phyloP scores from a whole-genome alignment of 1,140 invertebrate species.

The Anoplolepis gracilipes region DNA sequence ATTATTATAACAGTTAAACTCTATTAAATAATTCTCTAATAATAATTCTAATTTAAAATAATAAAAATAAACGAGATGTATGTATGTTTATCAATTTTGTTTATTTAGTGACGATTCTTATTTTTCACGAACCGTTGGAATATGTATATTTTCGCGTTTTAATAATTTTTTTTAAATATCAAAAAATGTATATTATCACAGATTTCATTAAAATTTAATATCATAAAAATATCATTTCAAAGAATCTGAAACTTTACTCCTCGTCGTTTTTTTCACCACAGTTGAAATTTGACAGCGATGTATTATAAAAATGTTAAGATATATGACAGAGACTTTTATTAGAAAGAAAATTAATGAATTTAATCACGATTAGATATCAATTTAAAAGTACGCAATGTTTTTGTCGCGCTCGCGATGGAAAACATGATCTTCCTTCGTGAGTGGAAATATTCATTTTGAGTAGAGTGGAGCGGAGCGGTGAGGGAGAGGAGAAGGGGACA shows the following conservation, averaged over 20 bases:
- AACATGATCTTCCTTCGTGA: background rate
- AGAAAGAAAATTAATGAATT: background rate
- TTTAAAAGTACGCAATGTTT: background rate
- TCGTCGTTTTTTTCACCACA: no score
- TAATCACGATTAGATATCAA: background rate
- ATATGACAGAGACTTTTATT: background rate
- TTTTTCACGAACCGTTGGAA: no score
- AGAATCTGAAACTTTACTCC: background rate
- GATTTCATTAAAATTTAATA: background rate
- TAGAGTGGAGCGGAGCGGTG: background rate
- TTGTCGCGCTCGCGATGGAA: background rate
- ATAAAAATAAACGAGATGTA: background rate
- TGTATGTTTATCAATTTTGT: background rate
- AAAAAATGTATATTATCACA: background rate
- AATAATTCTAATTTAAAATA: background rate
- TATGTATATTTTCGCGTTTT: no score
- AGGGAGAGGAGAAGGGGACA: background rate
- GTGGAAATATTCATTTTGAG: slow-evolving; percentile 61
- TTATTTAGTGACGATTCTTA: background rate
- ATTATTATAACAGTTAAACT: no score
- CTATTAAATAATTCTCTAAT: no score
- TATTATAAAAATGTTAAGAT: background rate
- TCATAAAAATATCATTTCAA: background rate
- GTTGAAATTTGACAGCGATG: background rate
- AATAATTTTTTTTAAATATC: no score